Percentiles rank a stretch among this genome's conserved stretches.
Conservation (phyloP, 2,797 vertebrate species). For the Ctenochaetus hawaiiensis region DNA sequence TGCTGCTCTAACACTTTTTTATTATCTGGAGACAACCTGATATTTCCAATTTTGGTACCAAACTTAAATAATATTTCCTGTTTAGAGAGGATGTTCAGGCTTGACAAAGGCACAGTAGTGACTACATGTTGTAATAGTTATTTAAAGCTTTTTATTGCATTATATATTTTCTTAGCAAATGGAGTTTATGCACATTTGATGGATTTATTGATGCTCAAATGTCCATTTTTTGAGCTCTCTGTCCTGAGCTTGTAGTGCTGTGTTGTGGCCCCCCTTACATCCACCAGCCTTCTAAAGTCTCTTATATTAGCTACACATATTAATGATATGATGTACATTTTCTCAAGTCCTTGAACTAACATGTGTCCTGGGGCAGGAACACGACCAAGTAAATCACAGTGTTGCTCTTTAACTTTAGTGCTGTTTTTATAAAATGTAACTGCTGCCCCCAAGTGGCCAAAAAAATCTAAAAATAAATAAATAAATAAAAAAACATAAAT, state of each 20-base stretch:
- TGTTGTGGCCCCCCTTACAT: background rate
- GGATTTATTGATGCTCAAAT: background rate
- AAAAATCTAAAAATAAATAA: too few species aligned
- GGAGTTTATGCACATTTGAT: background rate
- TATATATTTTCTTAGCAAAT: background rate
- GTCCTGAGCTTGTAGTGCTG: too few species aligned
- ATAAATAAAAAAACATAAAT: background rate
- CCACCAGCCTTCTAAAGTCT: background rate
- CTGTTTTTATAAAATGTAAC: too few species aligned
- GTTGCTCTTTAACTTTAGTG: too few species aligned
- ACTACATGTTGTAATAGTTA: background rate
- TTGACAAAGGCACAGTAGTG: background rate
- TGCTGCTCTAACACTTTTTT: slow-evolving; percentile 25
- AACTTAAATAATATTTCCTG: background rate
- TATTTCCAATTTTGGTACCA: background rate
- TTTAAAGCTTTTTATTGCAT: background rate
- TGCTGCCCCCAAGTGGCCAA: background rate
- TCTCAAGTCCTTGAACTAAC: too few species aligned
- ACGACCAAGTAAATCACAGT: background rate
- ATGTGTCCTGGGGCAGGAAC: background rate
- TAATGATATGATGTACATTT: too few species aligned
- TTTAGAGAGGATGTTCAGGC: background rate
- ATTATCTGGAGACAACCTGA: background rate
- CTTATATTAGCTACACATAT: background rate
- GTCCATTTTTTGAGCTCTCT: background rate